Base-by-base conservation (phyloP, 1,140 invertebrate genomes). In the Philotrypesis tridentata region DNA sequence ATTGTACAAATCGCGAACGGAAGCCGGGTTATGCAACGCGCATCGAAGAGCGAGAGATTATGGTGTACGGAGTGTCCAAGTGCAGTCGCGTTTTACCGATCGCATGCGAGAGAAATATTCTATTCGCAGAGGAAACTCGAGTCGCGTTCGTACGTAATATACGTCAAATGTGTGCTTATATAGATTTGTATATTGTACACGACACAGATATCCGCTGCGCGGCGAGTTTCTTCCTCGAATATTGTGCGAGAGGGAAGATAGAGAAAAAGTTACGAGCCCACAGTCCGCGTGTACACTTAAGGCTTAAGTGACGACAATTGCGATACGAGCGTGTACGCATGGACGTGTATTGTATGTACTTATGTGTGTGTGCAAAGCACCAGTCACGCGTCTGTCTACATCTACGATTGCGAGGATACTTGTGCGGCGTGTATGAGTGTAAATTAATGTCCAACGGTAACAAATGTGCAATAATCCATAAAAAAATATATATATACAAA, bases 41-140 rank as follows among this genome's bases (percentile, higher is more conserved):
- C 73, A 71, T 55, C 63, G 65, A 82, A 82, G 70, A n/a, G n/a
- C n/a, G n/a, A n/a, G n/a, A 82, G 48, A 48, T 37, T 70, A 31
- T 70, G 3, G 14, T 40, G 12, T 40, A 40, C 8, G 12, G 8
- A 40, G 37, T 40, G 67, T 71, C 79, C 70, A 60, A 74, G 55
- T 80, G 74, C 79, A 73, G 33, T 43, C 14, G 12, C n/a, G n/a
- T n/a, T n/a, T n/a, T n/a, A n/a, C n/a, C n/a, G n/a, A n/a, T n/a
- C n/a, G n/a, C n/a, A n/a, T n/a, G n/a, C n/a, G n/a, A n/a, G n/a
- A 75, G 17, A 75, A 81, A 55, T 75, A 81, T 60, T 14, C 21
- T 0, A 21, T 21, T 17, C 48, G 48, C 5, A 17, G 48, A 55
- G n/a, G 40, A 43, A 43, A 43, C 40, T 43, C 40, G n/a, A n/a